These are phyloP conservation scores for Carassius carassius DNA, from an alignment of 2,113 vertebrate species.

Conservation along the genomic window DNA sequence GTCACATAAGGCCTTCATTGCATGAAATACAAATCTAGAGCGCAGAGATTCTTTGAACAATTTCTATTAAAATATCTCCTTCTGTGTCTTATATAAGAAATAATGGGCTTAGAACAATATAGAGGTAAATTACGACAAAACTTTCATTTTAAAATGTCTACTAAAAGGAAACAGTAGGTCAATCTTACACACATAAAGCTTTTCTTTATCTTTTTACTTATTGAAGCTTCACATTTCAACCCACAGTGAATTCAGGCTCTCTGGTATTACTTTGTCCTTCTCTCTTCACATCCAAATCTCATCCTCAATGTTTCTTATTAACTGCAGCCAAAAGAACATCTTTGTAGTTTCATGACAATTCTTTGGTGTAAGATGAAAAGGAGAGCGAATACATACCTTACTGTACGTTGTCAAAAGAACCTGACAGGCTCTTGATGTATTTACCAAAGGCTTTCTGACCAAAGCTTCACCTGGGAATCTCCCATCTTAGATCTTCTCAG, in stretches of 20 bases:
- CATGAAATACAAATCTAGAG: background rate
- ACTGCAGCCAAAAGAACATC: background rate
- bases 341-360: background rate
- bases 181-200: background rate
- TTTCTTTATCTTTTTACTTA: background rate
- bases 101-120: background rate
- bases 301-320: background rate
- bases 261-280: background rate
- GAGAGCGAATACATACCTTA: background rate
- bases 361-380: background rate
- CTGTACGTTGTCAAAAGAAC: background rate
- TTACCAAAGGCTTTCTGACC: background rate
- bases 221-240: background rate
- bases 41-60: background rate
- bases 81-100: background rate
- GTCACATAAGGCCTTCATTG: background rate
- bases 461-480: conserved; percentile 1
- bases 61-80: background rate
- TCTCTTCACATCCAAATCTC: conserved; percentile 12
- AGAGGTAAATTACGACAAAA: background rate
- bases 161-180: background rate
- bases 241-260: background rate
- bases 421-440: background rate
- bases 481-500: background rate
- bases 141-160: background rate